Conservation (phyloP, 2,888 invertebrate species). For the Dolichopus griseipennis region DNA sequence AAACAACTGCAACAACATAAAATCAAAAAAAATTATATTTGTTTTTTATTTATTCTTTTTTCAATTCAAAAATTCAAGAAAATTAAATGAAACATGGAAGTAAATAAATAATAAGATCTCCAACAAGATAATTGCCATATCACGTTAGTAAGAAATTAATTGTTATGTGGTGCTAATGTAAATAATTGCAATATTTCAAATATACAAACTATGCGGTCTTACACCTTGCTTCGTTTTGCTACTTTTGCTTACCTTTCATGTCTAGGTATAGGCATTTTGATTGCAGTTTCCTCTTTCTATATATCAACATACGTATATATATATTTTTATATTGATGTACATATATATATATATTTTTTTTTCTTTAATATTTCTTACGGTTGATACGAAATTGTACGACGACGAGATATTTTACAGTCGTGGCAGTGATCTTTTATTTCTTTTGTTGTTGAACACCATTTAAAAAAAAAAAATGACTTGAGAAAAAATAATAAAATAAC, state of each 20-base stretch:
- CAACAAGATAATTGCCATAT: conserved; percentile 8
- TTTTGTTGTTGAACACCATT: background rate
- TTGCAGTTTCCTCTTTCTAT: background rate
- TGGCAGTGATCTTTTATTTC: conserved; percentile 2
- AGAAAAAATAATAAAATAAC: background rate
- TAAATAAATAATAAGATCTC: background rate
- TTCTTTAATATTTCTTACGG: background rate
- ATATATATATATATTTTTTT: background rate
- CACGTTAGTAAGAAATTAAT: conserved; percentile 1
- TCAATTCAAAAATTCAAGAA: conserved; percentile 2
- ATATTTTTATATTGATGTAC: too few relatives aligned
- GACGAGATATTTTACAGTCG: background rate
- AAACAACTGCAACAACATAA: background rate
- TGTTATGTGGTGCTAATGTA: conserved; percentile 9
- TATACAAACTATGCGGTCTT: conserved; percentile 3
- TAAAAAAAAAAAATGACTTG: background rate
- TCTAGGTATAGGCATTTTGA: conserved; percentile 12
- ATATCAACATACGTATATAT: too few relatives aligned
- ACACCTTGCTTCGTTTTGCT: conserved; percentile 4
- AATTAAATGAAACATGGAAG: conserved; percentile 19
- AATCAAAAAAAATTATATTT: background rate
- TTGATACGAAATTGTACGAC: background rate
- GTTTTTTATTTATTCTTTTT: background rate
- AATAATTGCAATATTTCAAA: conserved; percentile 8
- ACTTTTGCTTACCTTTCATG: conserved; percentile 4